Percentiles rank a stretch among this genome's conserved stretches.
Evolutionary conservation across 2,113 vertebrate genomes (phyloP).

Genomic region (Ictalurus furcatus): DNA sequence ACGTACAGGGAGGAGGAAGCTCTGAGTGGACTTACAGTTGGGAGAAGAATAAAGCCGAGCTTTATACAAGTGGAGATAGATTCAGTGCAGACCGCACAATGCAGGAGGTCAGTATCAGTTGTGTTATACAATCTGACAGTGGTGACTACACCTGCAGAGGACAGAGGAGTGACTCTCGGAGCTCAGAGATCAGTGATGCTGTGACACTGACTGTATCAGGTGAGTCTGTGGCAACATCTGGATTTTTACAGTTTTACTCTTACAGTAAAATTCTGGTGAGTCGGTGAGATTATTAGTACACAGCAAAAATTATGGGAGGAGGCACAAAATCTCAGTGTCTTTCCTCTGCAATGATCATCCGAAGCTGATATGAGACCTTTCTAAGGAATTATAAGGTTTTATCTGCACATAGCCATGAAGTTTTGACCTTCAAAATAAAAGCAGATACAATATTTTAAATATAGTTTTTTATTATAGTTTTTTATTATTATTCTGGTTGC

Average conservation of each 20-base stretch:
- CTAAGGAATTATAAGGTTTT: too few relatives aligned
- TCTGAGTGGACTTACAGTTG: neutral
- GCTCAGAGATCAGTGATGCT: neutral
- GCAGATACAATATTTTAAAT: too few relatives aligned
- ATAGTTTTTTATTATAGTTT: too few relatives aligned
- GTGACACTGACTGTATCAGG: slow-evolving; percentile 1
- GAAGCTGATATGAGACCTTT: too few relatives aligned
- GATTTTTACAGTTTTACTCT: too few relatives aligned
- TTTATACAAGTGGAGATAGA: neutral
- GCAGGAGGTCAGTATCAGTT: neutral
- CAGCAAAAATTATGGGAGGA: too few relatives aligned
- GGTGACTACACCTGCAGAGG: neutral
- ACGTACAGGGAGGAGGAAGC: neutral
- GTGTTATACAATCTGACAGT: neutral
- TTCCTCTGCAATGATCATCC: too few relatives aligned
- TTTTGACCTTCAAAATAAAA: too few relatives aligned
- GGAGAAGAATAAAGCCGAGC: neutral
- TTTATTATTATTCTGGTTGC: too few relatives aligned
- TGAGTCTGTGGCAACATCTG: neutral
- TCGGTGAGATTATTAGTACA: too few relatives aligned
- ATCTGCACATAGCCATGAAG: too few relatives aligned
- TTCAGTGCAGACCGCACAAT: neutral
- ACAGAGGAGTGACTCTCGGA: neutral
- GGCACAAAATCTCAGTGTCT: too few relatives aligned
- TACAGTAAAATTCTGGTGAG: neutral